Percentiles rank a stretch among this genome's conserved stretches.
These are phyloP conservation scores for Ptychadena robeensis DNA, from an alignment of 2,797 vertebrate genomes.

Conservation along the genomic window DNA sequence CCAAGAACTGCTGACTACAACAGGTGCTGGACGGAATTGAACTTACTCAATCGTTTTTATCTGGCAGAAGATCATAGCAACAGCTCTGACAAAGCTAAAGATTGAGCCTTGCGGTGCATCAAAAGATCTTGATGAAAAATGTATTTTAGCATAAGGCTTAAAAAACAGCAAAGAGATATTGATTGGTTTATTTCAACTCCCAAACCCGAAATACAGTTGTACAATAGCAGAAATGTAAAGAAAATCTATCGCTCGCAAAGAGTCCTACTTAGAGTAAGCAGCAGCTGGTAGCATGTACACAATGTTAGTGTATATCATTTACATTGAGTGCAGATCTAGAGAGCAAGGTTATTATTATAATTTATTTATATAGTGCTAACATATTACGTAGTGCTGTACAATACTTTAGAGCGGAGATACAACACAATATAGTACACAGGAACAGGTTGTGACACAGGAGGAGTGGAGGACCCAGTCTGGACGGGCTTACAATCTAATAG, in stretches of 20 bases:
- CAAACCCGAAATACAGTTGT: conserved; percentile 14
- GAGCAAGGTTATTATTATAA: too few species aligned
- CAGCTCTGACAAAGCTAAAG: conserved; percentile 25
- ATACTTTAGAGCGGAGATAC: too few species aligned
- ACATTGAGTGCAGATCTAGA: too few species aligned
- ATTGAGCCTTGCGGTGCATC: conserved; percentile 21
- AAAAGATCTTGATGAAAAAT: conserved; percentile 12
- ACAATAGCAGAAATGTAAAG: background rate
- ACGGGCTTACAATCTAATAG: too few species aligned
- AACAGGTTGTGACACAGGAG: too few species aligned
- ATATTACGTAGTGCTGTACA: too few species aligned
- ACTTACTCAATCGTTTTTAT: conserved; percentile 21
- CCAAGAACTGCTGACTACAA: background rate
- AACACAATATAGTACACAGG: too few species aligned
- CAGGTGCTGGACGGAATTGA: background rate
- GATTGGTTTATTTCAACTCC: conserved; percentile 22
- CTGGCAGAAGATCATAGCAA: conserved; percentile 20
- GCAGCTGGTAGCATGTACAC: background rate
- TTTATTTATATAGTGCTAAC: too few species aligned
- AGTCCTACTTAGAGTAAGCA: background rate
- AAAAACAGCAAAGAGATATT: conserved; percentile 27
- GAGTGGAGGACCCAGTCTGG: too few species aligned
- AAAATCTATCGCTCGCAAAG: background rate
- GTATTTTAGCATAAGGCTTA: conserved; percentile 2
- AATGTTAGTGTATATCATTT: too few species aligned